phyloP scores from a whole-genome alignment of 2,888 invertebrate genomes.

The Dascillus cervinus region DNA sequence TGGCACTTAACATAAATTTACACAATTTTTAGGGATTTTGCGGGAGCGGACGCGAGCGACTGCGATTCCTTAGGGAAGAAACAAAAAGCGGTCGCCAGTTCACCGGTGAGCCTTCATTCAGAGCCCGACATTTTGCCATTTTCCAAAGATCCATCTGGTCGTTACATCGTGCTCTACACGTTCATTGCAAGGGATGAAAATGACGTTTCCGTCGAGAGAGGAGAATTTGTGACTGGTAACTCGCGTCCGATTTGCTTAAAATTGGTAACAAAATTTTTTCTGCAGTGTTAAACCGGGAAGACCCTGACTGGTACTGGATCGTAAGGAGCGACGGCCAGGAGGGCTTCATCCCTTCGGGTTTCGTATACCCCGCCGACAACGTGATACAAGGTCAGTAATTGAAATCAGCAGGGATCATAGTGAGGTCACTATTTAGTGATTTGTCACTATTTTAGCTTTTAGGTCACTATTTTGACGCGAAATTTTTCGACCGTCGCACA shows the following conservation, averaged over 20 bases:
- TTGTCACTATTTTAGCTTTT: neutral
- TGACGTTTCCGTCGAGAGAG: slow-evolving; percentile 87
- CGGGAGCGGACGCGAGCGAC: slow-evolving; percentile 49
- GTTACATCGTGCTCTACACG: slow-evolving; percentile 87
- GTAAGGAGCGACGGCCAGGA: slow-evolving; percentile 87
- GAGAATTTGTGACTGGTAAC: slow-evolving; percentile 84
- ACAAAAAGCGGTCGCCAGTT: slow-evolving; percentile 40
- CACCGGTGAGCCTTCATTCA: slow-evolving; percentile 45
- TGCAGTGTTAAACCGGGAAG: slow-evolving; percentile 88
- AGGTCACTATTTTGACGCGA: neutral
- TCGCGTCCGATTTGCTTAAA: too few relatives aligned
- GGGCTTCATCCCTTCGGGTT: slow-evolving; percentile 92
- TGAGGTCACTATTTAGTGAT: neutral
- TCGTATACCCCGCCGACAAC: slow-evolving; percentile 84
- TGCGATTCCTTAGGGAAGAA: slow-evolving; percentile 55
- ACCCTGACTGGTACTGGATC: slow-evolving; percentile 97
- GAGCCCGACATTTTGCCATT: slow-evolving; percentile 61
- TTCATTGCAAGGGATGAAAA: slow-evolving; percentile 91
- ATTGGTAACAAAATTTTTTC: too few relatives aligned
- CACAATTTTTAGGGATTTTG: slow-evolving; percentile 31
- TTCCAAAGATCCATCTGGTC: slow-evolving; percentile 76
- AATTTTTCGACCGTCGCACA: too few relatives aligned
- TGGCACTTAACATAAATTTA: slow-evolving; percentile 4
- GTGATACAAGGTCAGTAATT: slow-evolving; percentile 59
- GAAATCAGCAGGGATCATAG: too few relatives aligned